Conservation (phyloP, 2,113 vertebrate species). For the Gymnorhina tibicen region DNA sequence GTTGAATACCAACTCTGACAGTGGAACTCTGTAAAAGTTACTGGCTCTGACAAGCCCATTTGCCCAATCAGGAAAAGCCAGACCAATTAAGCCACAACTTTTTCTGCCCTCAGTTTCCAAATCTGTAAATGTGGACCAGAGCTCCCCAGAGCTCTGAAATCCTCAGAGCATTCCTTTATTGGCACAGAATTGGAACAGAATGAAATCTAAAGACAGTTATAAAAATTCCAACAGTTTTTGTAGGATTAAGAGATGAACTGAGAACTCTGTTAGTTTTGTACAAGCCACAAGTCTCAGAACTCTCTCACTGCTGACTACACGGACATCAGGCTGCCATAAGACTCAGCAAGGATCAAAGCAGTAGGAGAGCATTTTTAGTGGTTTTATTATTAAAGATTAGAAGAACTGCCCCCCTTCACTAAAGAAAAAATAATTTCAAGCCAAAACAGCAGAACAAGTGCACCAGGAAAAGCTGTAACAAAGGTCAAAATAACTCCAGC, state of each 20-base stretch:
- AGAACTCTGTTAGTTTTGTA: not conserved
- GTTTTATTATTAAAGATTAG: not conserved
- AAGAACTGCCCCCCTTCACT: accelerated
- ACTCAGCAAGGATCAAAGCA: not conserved
- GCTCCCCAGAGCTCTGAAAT: not conserved
- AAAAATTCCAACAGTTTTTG: not conserved
- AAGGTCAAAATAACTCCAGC: not conserved
- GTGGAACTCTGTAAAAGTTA: not conserved
- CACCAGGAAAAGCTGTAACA: not conserved
- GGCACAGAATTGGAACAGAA: not conserved
- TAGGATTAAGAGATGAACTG: not conserved
- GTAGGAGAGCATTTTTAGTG: not conserved
- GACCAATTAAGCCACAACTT: not conserved
- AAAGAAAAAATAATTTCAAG: not conserved
- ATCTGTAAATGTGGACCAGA: not conserved
- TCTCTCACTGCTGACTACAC: not conserved
- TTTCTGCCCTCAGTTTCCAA: not conserved
- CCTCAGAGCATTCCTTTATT: not conserved
- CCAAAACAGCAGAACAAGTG: not conserved
- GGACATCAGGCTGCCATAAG: not conserved
- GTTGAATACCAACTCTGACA: not conserved
- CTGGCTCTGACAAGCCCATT: not conserved
- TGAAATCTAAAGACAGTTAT: not conserved
- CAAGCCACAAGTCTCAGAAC: not conserved
- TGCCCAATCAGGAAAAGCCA: not conserved